Conservation (phyloP, 2,797 vertebrate species). For the Xenopus petersii region DNA sequence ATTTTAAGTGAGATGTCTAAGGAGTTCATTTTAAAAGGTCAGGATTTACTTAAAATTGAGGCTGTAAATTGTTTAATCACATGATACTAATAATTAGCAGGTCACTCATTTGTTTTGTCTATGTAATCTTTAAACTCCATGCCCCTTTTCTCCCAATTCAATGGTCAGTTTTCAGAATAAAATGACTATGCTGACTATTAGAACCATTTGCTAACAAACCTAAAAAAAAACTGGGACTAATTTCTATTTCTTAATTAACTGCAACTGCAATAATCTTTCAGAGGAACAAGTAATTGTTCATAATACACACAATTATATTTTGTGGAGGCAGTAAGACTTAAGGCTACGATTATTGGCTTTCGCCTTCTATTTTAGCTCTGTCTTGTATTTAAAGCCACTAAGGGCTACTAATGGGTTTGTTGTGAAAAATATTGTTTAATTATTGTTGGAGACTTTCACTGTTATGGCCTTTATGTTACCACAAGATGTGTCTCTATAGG, state of each 20-base stretch:
- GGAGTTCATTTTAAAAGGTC: conserved; percentile 31
- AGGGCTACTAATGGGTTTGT: conserved; percentile 14
- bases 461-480: not conserved
- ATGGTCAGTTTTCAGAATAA: not conserved
- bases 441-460: not conserved
- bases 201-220: not conserved
- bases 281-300: conserved; percentile 13
- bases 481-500: not conserved
- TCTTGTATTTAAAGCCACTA: not conserved
- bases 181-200: not conserved
- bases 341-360: not conserved
- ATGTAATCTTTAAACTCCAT: too few species aligned
- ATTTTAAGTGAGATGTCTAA: not conserved
- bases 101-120: too few species aligned
- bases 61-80: too few species aligned
- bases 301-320: conserved; percentile 4
- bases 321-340: not conserved
- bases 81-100: too few species aligned
- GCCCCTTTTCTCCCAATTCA: not conserved
- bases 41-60: conserved; percentile 22
- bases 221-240: conserved; percentile 13
- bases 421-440: conserved; percentile 32
- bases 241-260: conserved; percentile 20
- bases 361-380: not conserved
- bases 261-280: conserved; percentile 1